Base-by-base conservation (phyloP, 2,113 vertebrate species). In the Colossoma macropomum region DNA sequence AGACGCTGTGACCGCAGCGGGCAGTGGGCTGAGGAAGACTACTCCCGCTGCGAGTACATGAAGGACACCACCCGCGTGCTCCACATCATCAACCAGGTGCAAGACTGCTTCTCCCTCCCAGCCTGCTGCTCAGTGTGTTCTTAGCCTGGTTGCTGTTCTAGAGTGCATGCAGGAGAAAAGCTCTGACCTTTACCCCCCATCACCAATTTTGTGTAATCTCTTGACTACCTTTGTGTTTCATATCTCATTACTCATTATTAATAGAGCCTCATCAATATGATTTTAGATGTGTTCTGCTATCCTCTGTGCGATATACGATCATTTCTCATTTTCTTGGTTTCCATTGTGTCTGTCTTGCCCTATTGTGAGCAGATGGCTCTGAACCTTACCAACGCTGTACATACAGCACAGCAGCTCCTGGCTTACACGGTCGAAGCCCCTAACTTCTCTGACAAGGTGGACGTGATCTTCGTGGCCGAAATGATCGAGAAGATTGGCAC, bases 381-480 rank as follows among this genome's bases (percentile, higher is more conserved):
- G 83, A 99, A 99, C 81, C 95, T 98, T 69, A 98, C 96, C 74
- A 99, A 97, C 3, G 97, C 97, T 0, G 95, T 97, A 63, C 95
- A 95, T 60, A 96, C 94, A 41, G 97, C 98, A 5, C 95, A 93
- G 0, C 97, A 98, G 34, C 93, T 99, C 50, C 88, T 98, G 88
- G 96, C 96, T 68, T 99, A 95, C 86, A 98, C 97, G 0, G 95
- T 96, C 70, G 96, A 99, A 82, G 98, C 98, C 0, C 96, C 96
- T 87, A 99, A 97, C 91, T 98, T 99, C 90, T 97, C 98, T 5
- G 98, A 99, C 94, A 99, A 99, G 93, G 98, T 99, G 96, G 98
- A 99, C 87, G 96, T 99, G 27, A 96, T 99, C 91, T 98, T 99
- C 84, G 97, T 99, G 85, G 98, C 98, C 17, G 96, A 99, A 93